Base-by-base conservation (phyloP, 2,113 vertebrate species). In the Indicator maculatus region DNA sequence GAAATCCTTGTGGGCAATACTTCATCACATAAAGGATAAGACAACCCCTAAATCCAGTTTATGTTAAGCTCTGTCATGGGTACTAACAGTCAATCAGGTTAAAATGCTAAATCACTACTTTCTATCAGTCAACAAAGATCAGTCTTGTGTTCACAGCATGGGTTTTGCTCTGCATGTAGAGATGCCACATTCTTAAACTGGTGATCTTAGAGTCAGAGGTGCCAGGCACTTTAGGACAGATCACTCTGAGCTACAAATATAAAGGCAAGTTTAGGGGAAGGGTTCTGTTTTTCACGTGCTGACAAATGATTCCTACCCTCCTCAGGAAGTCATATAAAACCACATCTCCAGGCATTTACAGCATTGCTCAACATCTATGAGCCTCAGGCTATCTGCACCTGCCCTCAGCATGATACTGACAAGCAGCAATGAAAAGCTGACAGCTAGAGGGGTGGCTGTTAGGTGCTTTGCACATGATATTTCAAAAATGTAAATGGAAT, bases 351-450 rank as follows among this genome's bases (percentile, higher is more conserved):
- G 86, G 89, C 93, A 78, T 28, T 95, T 88, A 64, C 56, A 67
- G 60, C 75, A 86, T 19, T 80, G 87, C 84, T 87, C 81, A 86
- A 70, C 77, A 88, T 61, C 79, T 64, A 4, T 17, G 47, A 88
- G 90, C 84, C 82, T 83, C 87, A 65, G 92, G 90, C 71, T 79
- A 86, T 19, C 61, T 91, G 84, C 91, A 95, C 81, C 95, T 93
- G 94, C 92, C 89, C 77, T 93, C 85, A 88, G 89, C 77, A 59
- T 67, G 72, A 90, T 47, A 74, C 66, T 94, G 84, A 92, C 88
- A 96, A 45, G 86, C 84, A 93, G 52, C 63, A 76, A 36, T 31
- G 76, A 72, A 94, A 95, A 86, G 59, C 55, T 88, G 61, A 93
- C 14, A 30, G 76, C 81, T 89, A 38, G 39, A 92, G 67, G 53